Conservation (phyloP, 2,888 invertebrate species). For the Drosophila yooni region DNA sequence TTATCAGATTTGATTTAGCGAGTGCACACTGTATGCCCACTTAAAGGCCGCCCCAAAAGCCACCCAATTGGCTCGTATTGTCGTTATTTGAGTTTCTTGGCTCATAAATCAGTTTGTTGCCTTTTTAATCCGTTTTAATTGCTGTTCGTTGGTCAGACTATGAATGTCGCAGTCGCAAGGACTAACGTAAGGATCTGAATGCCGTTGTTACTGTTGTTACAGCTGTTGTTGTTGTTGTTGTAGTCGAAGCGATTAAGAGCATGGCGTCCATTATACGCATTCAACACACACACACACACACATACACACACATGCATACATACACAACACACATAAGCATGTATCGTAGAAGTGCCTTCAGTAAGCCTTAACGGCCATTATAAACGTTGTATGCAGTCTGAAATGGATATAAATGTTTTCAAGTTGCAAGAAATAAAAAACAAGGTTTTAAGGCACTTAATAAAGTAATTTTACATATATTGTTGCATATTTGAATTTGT, state of each 20-base stretch:
- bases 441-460: slow-evolving; percentile 17
- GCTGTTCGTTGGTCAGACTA: slow-evolving; percentile 80
- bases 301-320: slow-evolving; percentile 12
- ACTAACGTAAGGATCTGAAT: slow-evolving; percentile 53
- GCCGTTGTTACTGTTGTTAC: slow-evolving; percentile 46
- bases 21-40: not conserved
- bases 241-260: slow-evolving; percentile 71
- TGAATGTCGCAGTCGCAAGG: slow-evolving; percentile 75
- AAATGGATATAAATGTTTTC: slow-evolving; percentile 58
- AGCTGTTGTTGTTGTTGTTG: slow-evolving; percentile 39
- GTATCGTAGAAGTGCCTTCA: slow-evolving; percentile 35
- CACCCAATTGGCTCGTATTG: slow-evolving; percentile 65
- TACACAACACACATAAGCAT: slow-evolving; percentile 36
- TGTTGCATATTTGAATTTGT: not conserved
- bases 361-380: slow-evolving; percentile 73
- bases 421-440: slow-evolving; percentile 17
- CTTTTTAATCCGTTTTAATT: slow-evolving; percentile 81
- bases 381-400: slow-evolving; percentile 66
- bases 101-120: slow-evolving; percentile 83
- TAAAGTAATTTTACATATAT: not conserved
- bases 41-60: not conserved
- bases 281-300: slow-evolving; percentile 52
- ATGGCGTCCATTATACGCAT: slow-evolving; percentile 63
- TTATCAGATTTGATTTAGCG: not conserved
- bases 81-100: slow-evolving; percentile 82